Evolutionary conservation across 2,113 vertebrate species (phyloP), one percentile per base, ranked within the genome.

Genomic region (Dipodomys stephensi): DNA sequence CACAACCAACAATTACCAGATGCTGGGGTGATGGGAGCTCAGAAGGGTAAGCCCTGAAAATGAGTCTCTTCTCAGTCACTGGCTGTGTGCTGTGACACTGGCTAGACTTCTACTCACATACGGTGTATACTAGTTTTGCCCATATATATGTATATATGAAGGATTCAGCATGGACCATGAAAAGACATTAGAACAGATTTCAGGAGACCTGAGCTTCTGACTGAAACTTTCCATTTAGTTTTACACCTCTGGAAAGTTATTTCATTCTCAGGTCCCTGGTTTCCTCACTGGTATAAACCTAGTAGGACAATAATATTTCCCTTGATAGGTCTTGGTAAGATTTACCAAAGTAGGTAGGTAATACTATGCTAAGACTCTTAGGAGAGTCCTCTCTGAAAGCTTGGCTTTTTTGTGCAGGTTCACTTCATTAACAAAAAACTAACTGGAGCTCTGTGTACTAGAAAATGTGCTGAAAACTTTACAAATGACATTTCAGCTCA

Each of bases 351-450:
- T 6, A 91, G 65, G 27, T 72, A 72, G 44, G 73, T 87, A 85
- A 82, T 72, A 81, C 25, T 35, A 67, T 23, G 30, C 15, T 69
- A 46, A 20, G 46, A 67, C 60, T 92, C 46, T 86, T 68, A 3
- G 46, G 19, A 65, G 83, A 87, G 46, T 84, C 18, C 6, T 87
- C 77, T 79, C 77, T 39, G 73, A 87, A 96, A 91, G 57, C 23
- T 73, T 28, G 8, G 69, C 39, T 79, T 57, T 65, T n/a, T 68
- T 84, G n/a, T 28, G 78, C 32, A 25, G 19, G 32, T 79, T 79
- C 35, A 77, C 9, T 30, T 82, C 27, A 93, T 44, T 35, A n/a
- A 46, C 67, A 80, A 11, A 82, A 64, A 93, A 39, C 23, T 23
- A 27, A 62, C 28, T 57, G 60, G n/a, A 30, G 8, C 22, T 53